These are phyloP conservation scores for Tupaia tana DNA, from an alignment of 2,113 vertebrate genomes.

Conservation along the genomic window DNA sequence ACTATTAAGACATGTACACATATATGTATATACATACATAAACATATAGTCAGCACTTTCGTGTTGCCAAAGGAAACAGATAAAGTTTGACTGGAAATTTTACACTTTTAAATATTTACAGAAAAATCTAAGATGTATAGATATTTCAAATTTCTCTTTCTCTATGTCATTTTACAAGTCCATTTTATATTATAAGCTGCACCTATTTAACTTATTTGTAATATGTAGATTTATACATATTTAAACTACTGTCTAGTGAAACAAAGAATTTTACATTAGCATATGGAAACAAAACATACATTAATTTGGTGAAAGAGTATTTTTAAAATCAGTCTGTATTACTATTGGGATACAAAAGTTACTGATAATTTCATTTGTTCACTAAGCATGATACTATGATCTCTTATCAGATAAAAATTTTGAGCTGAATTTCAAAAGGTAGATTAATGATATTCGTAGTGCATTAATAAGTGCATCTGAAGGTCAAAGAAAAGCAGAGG, in stretches of 20 bases:
- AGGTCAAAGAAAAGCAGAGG: background rate
- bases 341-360: background rate
- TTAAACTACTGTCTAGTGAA: background rate
- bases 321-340: background rate
- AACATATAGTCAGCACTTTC: background rate
- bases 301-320: background rate
- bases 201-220: background rate
- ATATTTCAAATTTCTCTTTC: background rate
- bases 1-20: background rate
- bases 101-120: background rate
- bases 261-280: background rate
- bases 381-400: background rate
- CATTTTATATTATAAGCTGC: background rate
- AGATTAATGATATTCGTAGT: background rate
- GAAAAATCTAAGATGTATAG: background rate
- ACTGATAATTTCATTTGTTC: background rate
- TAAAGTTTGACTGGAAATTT: background rate
- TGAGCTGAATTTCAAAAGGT: background rate
- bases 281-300: background rate
- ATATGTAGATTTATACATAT: background rate
- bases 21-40: background rate
- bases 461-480: accelerated
- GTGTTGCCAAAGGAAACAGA: background rate
- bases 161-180: background rate
- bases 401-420: no score